Evolutionary conservation across 2,888 invertebrate genomes (phyloP), one percentile per base, ranked within the genome.

Genomic region (Parasteatoda lunata): DNA sequence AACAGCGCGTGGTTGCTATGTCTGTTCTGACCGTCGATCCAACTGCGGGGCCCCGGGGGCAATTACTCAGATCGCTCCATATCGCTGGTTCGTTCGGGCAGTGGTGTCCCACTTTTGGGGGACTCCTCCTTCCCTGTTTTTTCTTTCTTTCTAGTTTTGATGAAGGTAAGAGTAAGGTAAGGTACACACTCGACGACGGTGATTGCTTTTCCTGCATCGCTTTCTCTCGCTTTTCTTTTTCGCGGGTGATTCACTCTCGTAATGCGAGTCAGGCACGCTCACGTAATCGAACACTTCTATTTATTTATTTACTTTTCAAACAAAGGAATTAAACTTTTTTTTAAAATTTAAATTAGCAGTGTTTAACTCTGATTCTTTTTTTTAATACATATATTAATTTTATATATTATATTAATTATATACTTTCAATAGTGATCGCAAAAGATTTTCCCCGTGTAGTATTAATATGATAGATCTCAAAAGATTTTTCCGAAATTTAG

Each of bases 21-120:
- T 59, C 59, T 52, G 78, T 82, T 70, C 59, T 73, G 65, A 76
- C 80, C 51, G 48, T 77, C 59, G 49, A 49, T 69, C 79, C 49
- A 77, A 51, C 49, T 15, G 7, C 15, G 52, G 72, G 65, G 66
- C 54, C 80, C 80, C 49, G 65, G 48, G 65, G 80, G 75, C 79
- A 69, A 51, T 73, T 80, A 76, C 59, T 86, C 85, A 75, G 79
- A 85, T 85, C 84, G 84, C 84, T 85, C 84, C 79, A 85, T 85
- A 85, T 85, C 85, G 80, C 85, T 79, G 79, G 75, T 79, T 85
- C 79, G 85, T 72, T 78, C 73, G 84, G 85, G 80, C 77, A 76
- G 71, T 64, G 85, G 80, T 86, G 85, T 80, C 80, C 85, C 85
- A 86, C 80, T 86, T 86, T 86, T 47, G 45, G 76, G 70, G 73